Conservation (phyloP, 2,888 invertebrate genomes). For the Chloromyia formosa region DNA sequence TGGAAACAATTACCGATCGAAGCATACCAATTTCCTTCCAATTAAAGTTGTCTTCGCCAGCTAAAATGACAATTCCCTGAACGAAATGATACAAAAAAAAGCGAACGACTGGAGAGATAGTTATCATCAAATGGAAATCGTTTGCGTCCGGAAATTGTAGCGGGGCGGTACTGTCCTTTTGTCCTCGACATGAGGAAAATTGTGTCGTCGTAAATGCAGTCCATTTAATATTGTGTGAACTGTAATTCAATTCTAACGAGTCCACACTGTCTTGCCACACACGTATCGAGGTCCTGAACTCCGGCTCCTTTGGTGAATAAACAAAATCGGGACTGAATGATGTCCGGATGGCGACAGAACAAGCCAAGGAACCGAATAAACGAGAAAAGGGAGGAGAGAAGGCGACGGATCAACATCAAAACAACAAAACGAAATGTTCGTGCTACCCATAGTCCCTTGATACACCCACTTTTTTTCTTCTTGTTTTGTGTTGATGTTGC, state of each 20-base stretch:
- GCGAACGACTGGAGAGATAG: too few species aligned
- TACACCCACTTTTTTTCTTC: not conserved
- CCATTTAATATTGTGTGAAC: not conserved
- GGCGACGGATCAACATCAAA: not conserved
- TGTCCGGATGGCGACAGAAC: slow-evolving; percentile 27
- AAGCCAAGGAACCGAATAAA: slow-evolving; percentile 12
- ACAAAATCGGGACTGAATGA: not conserved
- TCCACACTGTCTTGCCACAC: not conserved
- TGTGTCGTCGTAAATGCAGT: not conserved
- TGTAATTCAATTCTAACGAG: not conserved
- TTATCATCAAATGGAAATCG: too few species aligned
- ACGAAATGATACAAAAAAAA: too few species aligned
- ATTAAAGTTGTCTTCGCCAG: too few species aligned
- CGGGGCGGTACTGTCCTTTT: too few species aligned
- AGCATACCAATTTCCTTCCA: too few species aligned
- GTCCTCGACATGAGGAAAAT: not conserved
- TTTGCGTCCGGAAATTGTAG: too few species aligned
- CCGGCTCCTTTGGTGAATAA: not conserved
- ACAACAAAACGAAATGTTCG: not conserved
- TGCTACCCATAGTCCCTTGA: not conserved
- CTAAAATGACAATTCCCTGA: too few species aligned
- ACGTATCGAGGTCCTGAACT: not conserved
- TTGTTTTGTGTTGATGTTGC: not conserved
- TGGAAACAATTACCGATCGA: too few species aligned
- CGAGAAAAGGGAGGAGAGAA: not conserved